These are phyloP conservation scores for Trissoscelio sp. DNA, from an alignment of 2,888 invertebrate species.

Conservation along the genomic window DNA sequence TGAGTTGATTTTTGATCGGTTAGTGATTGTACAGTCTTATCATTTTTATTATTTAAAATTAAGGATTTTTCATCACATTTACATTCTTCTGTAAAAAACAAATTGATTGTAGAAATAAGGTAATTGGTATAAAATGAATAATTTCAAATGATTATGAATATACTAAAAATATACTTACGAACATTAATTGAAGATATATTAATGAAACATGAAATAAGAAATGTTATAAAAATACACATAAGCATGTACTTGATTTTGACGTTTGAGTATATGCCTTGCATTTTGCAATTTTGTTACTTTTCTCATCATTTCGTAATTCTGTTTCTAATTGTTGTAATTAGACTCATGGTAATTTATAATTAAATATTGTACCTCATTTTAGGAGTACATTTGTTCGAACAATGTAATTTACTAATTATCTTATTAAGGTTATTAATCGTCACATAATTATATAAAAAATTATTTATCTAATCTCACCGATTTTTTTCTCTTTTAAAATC, in stretches of 20 bases:
- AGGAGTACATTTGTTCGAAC: neutral
- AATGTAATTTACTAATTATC: neutral
- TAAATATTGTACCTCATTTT: neutral
- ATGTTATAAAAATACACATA: conserved; percentile 82
- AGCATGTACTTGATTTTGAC: conserved; percentile 81
- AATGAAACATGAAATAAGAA: conserved; percentile 82
- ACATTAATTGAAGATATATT: conserved; percentile 82
- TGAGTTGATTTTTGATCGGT: conserved; percentile 80
- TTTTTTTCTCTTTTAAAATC: too few relatives aligned
- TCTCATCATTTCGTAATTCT: conserved; percentile 21
- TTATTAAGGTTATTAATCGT: neutral
- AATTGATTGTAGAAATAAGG: neutral
- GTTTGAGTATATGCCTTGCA: conserved; percentile 76
- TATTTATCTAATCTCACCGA: too few relatives aligned
- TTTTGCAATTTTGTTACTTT: conserved; percentile 59
- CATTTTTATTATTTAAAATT: conserved; percentile 25
- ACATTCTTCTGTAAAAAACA: conserved; percentile 75
- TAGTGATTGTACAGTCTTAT: conserved; percentile 41
- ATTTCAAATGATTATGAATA: neutral
- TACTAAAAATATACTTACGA: conserved; percentile 77
- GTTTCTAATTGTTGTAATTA: neutral
- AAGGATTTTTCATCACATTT: conserved; percentile 73
- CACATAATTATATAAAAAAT: neutral
- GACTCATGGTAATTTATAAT: neutral
- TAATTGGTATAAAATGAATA: neutral